These are phyloP conservation scores for Fabriciana adippe DNA, from an alignment of 2,888 invertebrate species.

Conservation along the genomic window DNA sequence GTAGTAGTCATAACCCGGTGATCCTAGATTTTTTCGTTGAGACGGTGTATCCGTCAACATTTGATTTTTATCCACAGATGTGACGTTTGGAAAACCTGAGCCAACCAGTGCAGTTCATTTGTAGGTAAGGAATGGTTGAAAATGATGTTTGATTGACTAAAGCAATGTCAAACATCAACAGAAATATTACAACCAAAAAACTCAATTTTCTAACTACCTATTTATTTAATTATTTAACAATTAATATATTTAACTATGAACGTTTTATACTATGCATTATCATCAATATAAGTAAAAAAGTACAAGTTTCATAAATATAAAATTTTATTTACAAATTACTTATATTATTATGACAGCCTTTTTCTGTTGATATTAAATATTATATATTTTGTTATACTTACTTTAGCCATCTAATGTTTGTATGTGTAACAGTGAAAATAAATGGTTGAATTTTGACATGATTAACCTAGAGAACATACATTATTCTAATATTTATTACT, in stretches of 20 bases:
- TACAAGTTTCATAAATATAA: too few species aligned
- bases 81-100: constrained; percentile 59
- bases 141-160: constrained; percentile 41
- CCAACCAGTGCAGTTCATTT: constrained; percentile 52
- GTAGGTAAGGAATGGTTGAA: constrained; percentile 66
- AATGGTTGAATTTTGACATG: background rate
- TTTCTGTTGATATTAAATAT: background rate
- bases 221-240: background rate
- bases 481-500: constrained; percentile 9
- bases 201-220: constrained; percentile 11
- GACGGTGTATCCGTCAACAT: constrained; percentile 80
- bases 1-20: constrained; percentile 25
- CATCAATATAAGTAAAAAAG: too few species aligned
- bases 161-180: constrained; percentile 26
- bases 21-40: constrained; percentile 57
- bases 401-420: constrained; percentile 5
- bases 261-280: background rate
- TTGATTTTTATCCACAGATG: constrained; percentile 81
- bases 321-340: too few species aligned
- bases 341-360: too few species aligned
- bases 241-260: background rate
- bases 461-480: background rate
- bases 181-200: constrained; percentile 5
- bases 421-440: background rate
- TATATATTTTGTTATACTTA: background rate